Percentiles rank a stretch among this genome's conserved stretches.
phyloP scores from a whole-genome alignment of 2,113 vertebrate genomes.

The Caretta caretta region DNA sequence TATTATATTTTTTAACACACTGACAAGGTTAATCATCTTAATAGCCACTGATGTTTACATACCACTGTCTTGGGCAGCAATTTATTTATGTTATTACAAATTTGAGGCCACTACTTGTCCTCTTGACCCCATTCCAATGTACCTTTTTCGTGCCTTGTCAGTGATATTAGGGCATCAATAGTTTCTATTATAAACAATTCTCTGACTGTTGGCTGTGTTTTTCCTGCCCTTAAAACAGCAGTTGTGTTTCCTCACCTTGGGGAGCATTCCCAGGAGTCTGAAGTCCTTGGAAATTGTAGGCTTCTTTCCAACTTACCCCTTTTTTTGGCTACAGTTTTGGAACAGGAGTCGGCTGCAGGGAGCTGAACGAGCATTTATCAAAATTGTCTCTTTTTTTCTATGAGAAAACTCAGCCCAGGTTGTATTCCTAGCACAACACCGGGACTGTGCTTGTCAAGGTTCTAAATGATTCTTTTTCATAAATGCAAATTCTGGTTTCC shows the following conservation, averaged over 20 bases:
- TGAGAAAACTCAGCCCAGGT: background rate
- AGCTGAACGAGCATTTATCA: background rate
- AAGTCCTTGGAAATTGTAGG: background rate
- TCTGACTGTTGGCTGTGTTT: conserved; percentile 11
- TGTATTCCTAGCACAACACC: accelerated
- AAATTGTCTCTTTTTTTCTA: background rate
- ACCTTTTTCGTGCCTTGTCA: conserved; percentile 19
- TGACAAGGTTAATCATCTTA: background rate
- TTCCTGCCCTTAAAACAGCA: conserved; percentile 16
- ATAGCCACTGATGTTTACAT: background rate
- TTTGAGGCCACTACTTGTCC: background rate
- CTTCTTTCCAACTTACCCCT: background rate
- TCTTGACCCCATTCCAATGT: conserved; percentile 42
- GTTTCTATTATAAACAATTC: conserved; percentile 6
- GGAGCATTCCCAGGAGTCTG: background rate
- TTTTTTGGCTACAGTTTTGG: background rate
- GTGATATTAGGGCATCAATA: background rate
- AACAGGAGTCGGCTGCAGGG: background rate
- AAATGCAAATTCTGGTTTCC: background rate
- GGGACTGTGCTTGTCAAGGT: background rate
- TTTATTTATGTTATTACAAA: conserved; percentile 2
- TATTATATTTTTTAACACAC: background rate
- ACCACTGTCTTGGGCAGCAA: background rate
- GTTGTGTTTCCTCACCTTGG: conserved; percentile 23
- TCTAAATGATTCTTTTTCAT: background rate